Percentiles rank a stretch among this genome's conserved stretches.
These are phyloP conservation scores for Penaeus japonicus DNA, from an alignment of 1,140 invertebrate species.

Conservation along the genomic window DNA sequence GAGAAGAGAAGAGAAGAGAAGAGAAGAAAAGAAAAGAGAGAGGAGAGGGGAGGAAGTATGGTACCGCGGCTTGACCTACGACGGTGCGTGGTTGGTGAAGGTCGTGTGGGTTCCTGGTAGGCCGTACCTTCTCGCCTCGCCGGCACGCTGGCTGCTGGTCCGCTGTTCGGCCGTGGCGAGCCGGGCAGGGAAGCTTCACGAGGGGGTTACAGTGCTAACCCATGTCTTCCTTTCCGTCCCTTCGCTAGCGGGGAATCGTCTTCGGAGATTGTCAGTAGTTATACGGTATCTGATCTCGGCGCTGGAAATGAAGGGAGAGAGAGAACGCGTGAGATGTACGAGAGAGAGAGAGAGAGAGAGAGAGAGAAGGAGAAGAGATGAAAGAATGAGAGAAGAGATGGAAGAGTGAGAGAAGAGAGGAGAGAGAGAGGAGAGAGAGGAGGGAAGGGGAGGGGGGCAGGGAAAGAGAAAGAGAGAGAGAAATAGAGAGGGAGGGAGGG, in stretches of 20 bases:
- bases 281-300: not conserved
- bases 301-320: not conserved
- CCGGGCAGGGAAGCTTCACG: too few relatives aligned
- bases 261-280: too few relatives aligned
- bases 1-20: not conserved
- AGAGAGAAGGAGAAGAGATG: not conserved
- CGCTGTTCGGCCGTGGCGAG: too few relatives aligned
- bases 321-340: not conserved
- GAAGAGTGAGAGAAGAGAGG: not conserved
- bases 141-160: too few relatives aligned
- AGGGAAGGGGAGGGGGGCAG: too few relatives aligned
- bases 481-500: not conserved
- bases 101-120: too few relatives aligned
- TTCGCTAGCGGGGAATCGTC: not conserved
- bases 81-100: too few relatives aligned
- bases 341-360: constrained; percentile 11
- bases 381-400: too few relatives aligned
- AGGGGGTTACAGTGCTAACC: too few relatives aligned
- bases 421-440: not conserved
- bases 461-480: not conserved
- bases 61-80: not conserved
- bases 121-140: too few relatives aligned
- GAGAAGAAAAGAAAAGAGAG: not conserved
- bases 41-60: not conserved
- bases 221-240: not conserved